Percentiles rank a stretch among this genome's conserved stretches.
phyloP scores from a whole-genome alignment of 2,797 vertebrate species.

The Mus minutoides region DNA sequence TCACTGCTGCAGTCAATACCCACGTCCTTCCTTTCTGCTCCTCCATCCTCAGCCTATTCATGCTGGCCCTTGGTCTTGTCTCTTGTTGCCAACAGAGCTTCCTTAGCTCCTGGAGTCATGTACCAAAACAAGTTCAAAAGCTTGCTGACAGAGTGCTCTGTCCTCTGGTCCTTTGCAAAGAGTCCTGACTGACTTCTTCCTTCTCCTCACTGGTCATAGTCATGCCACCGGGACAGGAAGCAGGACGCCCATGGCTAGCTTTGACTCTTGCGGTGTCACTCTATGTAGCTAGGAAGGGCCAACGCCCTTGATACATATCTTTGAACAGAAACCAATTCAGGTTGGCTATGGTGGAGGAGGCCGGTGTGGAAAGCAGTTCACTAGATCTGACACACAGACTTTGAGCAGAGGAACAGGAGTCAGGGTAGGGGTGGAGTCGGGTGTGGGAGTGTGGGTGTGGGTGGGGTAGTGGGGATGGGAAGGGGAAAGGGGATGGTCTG shows the following conservation, averaged over 20 bases:
- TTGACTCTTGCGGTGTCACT: not conserved
- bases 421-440: not conserved
- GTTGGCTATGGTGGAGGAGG: not conserved
- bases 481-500: not conserved
- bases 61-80: not conserved
- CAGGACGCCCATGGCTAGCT: not conserved
- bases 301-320: not conserved
- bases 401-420: not conserved
- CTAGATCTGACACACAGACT: not conserved
- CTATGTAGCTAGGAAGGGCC: not conserved
- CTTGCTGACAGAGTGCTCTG: not conserved
- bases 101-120: not conserved
- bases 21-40: not conserved
- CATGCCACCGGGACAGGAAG: constrained; percentile 24
- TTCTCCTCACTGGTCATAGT: not conserved
- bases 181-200: constrained; percentile 2
- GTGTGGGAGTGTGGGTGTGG: not conserved
- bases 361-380: not conserved
- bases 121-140: not conserved
- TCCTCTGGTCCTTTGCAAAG: not conserved
- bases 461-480: not conserved
- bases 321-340: constrained; percentile 21
- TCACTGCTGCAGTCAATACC: not conserved
- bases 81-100: not conserved
- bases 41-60: not conserved